Evolutionary conservation across 2,113 vertebrate genomes (phyloP).

Genomic region (Ochotona curzoniae): DNA sequence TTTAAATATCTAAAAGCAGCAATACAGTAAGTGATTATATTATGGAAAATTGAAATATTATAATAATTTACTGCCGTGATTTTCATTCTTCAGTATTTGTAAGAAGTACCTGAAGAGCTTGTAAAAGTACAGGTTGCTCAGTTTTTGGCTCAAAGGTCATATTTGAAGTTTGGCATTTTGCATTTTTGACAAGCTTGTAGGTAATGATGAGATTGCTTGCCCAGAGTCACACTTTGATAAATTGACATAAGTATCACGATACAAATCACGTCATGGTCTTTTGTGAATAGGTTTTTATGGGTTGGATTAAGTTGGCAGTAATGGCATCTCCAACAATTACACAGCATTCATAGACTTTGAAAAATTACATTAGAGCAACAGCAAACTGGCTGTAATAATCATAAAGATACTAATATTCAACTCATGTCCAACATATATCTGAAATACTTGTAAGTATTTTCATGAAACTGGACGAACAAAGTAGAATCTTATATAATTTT

Average conservation of each 20-base stretch:
- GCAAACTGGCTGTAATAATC: neutral
- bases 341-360: neutral
- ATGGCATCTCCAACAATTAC: neutral
- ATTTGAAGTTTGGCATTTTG: neutral
- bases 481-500: neutral
- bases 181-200: constrained; percentile 10
- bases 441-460: neutral
- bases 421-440: neutral
- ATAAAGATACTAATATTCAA: neutral
- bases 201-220: neutral
- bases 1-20: neutral
- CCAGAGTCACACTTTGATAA: neutral
- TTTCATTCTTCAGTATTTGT: neutral
- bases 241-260: neutral
- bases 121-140: neutral
- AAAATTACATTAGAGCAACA: neutral
- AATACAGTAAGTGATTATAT: neutral
- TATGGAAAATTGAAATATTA: neutral
- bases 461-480: neutral
- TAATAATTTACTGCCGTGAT: neutral
- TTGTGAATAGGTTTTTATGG: neutral
- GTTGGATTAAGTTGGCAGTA: neutral
- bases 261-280: neutral
- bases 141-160: neutral
- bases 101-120: neutral